A percentile compares a stretch with the other conserved stretches of the same genome.
phyloP scores from a whole-genome alignment of 37 sponge, comb jelly and placozoan genomes.

The Bolinopsis microptera region DNA sequence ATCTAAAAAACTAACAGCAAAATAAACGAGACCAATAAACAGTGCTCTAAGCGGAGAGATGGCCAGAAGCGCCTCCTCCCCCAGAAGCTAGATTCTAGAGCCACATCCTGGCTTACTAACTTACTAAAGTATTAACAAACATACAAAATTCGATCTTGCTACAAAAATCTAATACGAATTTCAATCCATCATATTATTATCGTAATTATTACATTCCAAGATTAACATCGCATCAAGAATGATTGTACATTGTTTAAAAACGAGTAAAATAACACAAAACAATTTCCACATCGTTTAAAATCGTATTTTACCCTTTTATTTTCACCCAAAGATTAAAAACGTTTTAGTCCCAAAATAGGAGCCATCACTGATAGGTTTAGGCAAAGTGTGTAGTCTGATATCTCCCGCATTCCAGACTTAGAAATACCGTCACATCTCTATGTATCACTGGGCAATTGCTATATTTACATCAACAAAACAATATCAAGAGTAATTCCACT shows the following conservation, averaged over 20 bases:
- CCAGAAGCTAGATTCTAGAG: too few species aligned
- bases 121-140: neutral
- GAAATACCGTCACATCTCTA: neutral
- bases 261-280: neutral
- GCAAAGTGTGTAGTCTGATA: neutral
- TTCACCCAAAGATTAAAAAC: neutral
- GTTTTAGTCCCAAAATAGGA: neutral
- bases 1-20: too few species aligned
- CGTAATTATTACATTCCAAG: neutral
- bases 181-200: neutral
- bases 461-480: neutral
- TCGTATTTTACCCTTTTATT: neutral
- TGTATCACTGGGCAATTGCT: neutral
- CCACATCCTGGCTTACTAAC: neutral
- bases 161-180: slow-evolving; percentile 30
- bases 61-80: too few species aligned
- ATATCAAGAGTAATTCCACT: neutral
- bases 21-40: too few species aligned
- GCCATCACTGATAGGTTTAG: neutral
- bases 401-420: neutral
- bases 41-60: too few species aligned
- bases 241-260: neutral
- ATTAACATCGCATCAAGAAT: neutral
- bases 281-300: neutral
- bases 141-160: slow-evolving; percentile 16